Evolutionary conservation across 2,888 invertebrate species (phyloP).

Genomic region (Pinctada fucata): DNA sequence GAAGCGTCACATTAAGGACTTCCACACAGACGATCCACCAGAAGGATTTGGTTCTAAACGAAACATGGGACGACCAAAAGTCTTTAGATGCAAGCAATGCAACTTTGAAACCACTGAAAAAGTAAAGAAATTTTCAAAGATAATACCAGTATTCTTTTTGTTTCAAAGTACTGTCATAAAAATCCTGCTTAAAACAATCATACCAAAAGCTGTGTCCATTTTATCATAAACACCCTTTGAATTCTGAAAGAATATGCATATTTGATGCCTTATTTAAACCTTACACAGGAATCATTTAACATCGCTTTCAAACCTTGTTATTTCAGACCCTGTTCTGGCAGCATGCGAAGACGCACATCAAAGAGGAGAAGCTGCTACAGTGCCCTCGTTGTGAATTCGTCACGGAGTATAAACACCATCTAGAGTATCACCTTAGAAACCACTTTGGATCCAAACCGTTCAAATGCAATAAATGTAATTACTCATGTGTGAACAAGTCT

Average conservation of each 20-base stretch:
- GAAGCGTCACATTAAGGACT: conserved; percentile 79
- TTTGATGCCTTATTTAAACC: too few relatives aligned
- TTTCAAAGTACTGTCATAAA: too few relatives aligned
- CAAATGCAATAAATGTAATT: conserved; percentile 89
- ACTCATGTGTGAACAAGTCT: conserved; percentile 81
- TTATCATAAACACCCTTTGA: background rate
- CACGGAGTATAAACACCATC: conserved; percentile 98
- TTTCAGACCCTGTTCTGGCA: conserved; percentile 90
- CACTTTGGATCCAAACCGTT: conserved; percentile 97
- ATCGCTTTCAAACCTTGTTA: too few relatives aligned
- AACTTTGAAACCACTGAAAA: conserved; percentile 90
- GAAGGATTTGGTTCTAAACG: conserved; percentile 73
- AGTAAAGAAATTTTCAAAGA: conserved; percentile 56
- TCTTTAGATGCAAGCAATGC: conserved; percentile 95
- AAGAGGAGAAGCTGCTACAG: conserved; percentile 91
- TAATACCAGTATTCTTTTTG: too few relatives aligned
- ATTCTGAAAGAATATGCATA: background rate
- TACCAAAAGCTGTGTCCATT: background rate
- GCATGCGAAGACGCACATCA: conserved; percentile 92
- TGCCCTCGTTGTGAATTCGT: conserved; percentile 97
- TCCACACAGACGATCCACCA: conserved; percentile 76
- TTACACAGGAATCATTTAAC: too few relatives aligned
- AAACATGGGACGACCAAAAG: conserved; percentile 81
- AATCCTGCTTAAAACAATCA: background rate
- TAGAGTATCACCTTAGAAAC: conserved; percentile 95